A percentile compares a stretch with the other conserved stretches of the same genome.
These are phyloP conservation scores for Prenolepis imparis DNA, from an alignment of 2,888 invertebrate genomes.

Conservation along the genomic window DNA sequence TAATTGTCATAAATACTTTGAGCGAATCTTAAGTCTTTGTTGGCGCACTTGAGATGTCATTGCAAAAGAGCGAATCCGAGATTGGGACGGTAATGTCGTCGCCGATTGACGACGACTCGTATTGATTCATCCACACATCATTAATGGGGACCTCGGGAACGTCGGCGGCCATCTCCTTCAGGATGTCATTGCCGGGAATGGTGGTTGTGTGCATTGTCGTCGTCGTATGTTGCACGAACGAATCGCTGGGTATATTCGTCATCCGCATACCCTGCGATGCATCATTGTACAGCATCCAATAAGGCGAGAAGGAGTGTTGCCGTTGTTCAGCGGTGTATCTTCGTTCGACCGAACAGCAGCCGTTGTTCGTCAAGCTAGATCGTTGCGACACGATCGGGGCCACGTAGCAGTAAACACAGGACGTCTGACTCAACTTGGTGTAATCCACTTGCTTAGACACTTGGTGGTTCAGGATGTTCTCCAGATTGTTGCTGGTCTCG, in stretches of 20 bases:
- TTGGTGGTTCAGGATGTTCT: constrained; percentile 78
- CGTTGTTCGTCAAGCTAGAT: constrained; percentile 55
- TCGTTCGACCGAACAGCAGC: constrained; percentile 73
- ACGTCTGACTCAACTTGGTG: constrained; percentile 80
- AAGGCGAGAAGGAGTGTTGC: constrained; percentile 79
- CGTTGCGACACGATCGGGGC: constrained; percentile 79
- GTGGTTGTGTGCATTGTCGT: background rate
- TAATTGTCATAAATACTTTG: constrained; percentile 6
- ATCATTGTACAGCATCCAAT: constrained; percentile 79
- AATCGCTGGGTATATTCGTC: constrained; percentile 64
- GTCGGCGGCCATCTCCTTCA: constrained; percentile 59
- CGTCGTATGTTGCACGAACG: constrained; percentile 23
- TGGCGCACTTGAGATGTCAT: constrained; percentile 5
- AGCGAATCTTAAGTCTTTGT: constrained; percentile 7
- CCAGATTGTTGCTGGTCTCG: constrained; percentile 65
- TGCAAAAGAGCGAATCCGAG: constrained; percentile 66
- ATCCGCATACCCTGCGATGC: constrained; percentile 75
- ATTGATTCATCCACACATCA: constrained; percentile 76
- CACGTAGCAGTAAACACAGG: constrained; percentile 82
- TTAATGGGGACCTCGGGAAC: constrained; percentile 71
- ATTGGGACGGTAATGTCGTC: constrained; percentile 61
- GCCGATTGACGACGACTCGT: constrained; percentile 42
- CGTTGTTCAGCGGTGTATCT: constrained; percentile 75
- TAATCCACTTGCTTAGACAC: constrained; percentile 71
- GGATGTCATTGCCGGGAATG: constrained; percentile 52